Percentiles rank a stretch among this genome's conserved stretches.
phyloP scores from a whole-genome alignment of 2,113 vertebrate genomes.

The Calonectris borealis region DNA sequence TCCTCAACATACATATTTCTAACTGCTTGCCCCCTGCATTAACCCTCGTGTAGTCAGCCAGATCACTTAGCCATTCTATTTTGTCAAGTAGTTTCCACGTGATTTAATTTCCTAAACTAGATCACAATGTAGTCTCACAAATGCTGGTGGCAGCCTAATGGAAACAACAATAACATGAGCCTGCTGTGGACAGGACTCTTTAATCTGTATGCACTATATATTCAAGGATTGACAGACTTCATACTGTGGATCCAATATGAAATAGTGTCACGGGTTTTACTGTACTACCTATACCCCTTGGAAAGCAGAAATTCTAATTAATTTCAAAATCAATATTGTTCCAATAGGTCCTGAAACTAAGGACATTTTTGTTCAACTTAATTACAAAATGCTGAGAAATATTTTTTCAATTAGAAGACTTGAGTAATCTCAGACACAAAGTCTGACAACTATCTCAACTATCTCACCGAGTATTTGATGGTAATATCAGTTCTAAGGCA shows the following conservation, averaged over 20 bases:
- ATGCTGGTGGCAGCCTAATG: background rate
- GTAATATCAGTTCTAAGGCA: background rate
- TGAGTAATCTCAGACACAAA: background rate
- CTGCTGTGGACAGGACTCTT: background rate
- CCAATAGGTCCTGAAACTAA: background rate
- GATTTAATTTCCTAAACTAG: background rate
- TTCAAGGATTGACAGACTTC: background rate
- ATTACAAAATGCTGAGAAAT: background rate
- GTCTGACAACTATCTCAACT: background rate
- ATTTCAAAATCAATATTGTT: background rate
- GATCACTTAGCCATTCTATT: background rate
- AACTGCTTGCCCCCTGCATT: background rate
- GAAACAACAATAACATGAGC: background rate
- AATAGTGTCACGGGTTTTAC: background rate
- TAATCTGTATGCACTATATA: background rate
- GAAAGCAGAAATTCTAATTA: background rate
- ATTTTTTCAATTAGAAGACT: background rate
- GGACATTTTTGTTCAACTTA: background rate
- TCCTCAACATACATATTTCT: background rate
- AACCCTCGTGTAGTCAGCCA: background rate
- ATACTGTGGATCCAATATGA: background rate
- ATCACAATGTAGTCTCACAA: background rate
- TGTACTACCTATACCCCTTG: background rate
- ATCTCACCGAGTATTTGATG: background rate
- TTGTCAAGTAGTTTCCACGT: background rate